These are phyloP conservation scores for Bryconaethiops microstoma DNA, from an alignment of 2,797 vertebrate genomes.

Conservation along the genomic window DNA sequence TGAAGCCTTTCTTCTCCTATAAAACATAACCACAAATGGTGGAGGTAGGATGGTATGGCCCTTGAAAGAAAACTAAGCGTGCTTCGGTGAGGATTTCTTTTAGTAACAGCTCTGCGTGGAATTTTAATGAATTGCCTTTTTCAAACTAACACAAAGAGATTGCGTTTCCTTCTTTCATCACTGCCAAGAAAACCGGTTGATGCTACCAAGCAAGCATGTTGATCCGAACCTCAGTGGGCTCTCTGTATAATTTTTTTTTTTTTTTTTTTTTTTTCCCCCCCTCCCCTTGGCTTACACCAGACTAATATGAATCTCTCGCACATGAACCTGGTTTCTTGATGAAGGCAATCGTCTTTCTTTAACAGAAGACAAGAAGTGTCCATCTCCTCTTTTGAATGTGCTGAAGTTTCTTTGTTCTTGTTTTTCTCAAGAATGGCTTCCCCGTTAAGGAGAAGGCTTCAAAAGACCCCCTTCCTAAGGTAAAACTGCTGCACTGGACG, in stretches of 20 bases:
- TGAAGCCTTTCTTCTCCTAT: not conserved
- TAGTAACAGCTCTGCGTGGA: constrained; percentile 70
- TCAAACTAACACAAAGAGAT: constrained; percentile 71
- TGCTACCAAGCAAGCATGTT: constrained; percentile 57
- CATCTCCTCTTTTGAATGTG: constrained; percentile 65
- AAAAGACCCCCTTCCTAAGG: constrained; percentile 79
- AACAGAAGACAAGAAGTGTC: constrained; percentile 34
- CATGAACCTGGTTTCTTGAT: not conserved
- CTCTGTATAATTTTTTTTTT: not conserved
- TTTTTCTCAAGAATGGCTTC: constrained; percentile 81
- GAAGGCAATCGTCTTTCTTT: constrained; percentile 14
- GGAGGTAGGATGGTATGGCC: not conserved
- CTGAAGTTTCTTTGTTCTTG: constrained; percentile 75
- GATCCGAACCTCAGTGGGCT: constrained; percentile 47
- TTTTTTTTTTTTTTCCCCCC: not conserved
- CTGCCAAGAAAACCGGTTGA: constrained; percentile 62
- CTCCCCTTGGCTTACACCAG: constrained; percentile 41
- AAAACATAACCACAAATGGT: not conserved
- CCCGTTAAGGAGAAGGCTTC: constrained; percentile 81
- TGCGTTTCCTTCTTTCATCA: constrained; percentile 59
- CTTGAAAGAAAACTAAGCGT: constrained; percentile 4
- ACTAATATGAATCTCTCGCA: constrained; percentile 19
- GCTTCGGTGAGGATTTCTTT: constrained; percentile 65
- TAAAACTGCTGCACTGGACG: constrained; percentile 65
- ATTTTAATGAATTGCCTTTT: constrained; percentile 76